A percentile compares a stretch with the other conserved stretches of the same genome.
These are phyloP conservation scores for Melanostoma mellinum DNA, from an alignment of 2,888 invertebrate species.

Conservation along the genomic window DNA sequence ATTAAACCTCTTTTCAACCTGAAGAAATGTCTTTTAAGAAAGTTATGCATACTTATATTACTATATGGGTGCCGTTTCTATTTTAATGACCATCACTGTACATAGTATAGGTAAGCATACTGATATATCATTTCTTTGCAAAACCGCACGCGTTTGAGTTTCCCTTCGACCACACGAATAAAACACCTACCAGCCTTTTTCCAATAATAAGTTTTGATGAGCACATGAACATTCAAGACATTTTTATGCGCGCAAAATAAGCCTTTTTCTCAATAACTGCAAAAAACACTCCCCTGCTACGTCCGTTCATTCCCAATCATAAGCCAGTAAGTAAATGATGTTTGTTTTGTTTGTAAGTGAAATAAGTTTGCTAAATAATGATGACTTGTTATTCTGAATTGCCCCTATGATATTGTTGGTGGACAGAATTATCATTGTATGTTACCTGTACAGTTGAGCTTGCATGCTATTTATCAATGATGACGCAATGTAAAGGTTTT, in stretches of 20 bases:
- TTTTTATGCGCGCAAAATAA: constrained; percentile 23
- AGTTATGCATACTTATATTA: no score
- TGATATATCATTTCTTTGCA: background rate
- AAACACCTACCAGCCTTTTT: background rate
- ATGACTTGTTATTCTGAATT: constrained; percentile 29
- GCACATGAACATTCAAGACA: constrained; percentile 1
- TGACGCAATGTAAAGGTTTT: no score
- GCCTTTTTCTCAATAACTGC: background rate
- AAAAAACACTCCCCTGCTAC: background rate
- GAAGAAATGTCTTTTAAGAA: no score
- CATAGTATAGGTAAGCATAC: background rate
- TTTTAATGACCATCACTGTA: no score
- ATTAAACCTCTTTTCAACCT: no score
- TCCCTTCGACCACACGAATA: background rate
- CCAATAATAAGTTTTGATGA: no score
- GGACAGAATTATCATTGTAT: background rate
- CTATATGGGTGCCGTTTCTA: no score
- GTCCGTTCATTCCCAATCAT: no score
- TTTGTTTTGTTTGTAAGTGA: constrained; percentile 19
- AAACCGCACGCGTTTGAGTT: constrained; percentile 41
- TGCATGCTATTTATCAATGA: no score
- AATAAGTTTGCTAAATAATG: constrained; percentile 17
- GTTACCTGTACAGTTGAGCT: no score
- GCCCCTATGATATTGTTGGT: constrained; percentile 1
- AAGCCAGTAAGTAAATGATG: constrained; percentile 3